phyloP scores from a whole-genome alignment of 2,797 vertebrate species.

The Mus caroli region DNA sequence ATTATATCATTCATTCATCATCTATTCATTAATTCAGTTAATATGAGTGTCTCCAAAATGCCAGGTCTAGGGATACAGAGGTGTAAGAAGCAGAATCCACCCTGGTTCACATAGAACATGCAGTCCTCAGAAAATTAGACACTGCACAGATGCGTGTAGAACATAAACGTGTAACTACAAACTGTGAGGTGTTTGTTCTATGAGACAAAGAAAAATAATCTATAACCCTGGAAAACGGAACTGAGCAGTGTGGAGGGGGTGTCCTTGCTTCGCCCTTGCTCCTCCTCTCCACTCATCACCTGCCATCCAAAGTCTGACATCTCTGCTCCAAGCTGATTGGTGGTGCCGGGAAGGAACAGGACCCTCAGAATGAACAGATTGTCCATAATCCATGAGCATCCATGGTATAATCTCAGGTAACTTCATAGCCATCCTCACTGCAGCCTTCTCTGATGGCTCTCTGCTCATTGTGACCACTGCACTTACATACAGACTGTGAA shows the following conservation, averaged over 20 bases:
- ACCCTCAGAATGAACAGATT: background rate
- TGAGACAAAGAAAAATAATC: slow-evolving; percentile 26
- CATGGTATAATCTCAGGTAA: background rate
- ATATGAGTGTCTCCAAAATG: background rate
- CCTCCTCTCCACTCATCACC: background rate
- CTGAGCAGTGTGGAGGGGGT: background rate
- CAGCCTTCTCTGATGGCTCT: background rate
- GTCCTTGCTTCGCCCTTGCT: background rate
- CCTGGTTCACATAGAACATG: background rate
- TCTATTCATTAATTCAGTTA: background rate
- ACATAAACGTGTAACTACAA: slow-evolving; percentile 26
- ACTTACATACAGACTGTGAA: background rate
- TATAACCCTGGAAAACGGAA: background rate
- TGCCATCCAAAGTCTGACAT: background rate
- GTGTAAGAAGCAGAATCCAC: background rate
- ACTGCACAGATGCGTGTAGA: background rate
- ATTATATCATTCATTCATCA: background rate
- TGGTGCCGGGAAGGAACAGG: background rate
- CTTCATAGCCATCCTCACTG: background rate
- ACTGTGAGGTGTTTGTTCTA: background rate
- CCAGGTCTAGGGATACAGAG: background rate
- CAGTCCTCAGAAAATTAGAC: slow-evolving; percentile 13
- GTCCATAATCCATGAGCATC: background rate
- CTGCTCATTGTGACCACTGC: background rate
- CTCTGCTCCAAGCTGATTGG: background rate